phyloP scores from a whole-genome alignment of 2,797 vertebrate genomes.

The Accipiter fasciatus region DNA sequence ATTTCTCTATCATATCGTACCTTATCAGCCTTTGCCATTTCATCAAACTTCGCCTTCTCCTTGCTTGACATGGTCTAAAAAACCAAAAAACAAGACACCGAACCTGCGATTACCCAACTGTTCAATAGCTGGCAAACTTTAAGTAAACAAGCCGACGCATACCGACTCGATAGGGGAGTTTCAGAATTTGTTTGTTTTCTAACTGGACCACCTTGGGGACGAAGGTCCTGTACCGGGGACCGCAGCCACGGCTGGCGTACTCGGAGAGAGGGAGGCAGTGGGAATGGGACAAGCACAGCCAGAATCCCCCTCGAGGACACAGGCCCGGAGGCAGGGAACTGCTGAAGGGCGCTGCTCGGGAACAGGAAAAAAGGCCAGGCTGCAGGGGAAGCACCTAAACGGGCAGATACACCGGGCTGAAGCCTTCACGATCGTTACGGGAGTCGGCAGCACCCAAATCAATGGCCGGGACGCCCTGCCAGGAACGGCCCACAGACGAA shows the following conservation, averaged over 20 bases:
- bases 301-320: not conserved
- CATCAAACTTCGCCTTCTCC: slow-evolving; percentile 86
- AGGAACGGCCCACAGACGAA: not conserved
- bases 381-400: not conserved
- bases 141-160: not conserved
- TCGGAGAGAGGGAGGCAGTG: not conserved
- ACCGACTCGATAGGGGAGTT: not conserved
- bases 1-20: slow-evolving; percentile 86
- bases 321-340: not conserved
- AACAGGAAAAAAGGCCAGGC: not conserved
- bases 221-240: not conserved
- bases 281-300: not conserved
- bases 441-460: not conserved
- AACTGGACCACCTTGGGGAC: not conserved
- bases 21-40: slow-evolving; percentile 86
- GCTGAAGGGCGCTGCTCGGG: not conserved
- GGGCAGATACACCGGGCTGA: not conserved
- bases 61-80: slow-evolving; percentile 84
- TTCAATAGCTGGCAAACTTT: slow-evolving; percentile 24
- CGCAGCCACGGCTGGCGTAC: not conserved
- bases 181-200: slow-evolving; percentile 34
- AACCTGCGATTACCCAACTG: slow-evolving; percentile 13
- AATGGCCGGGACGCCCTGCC: not conserved
- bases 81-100: not conserved
- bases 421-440: accelerated